Evolutionary conservation across 2,113 vertebrate species (phyloP).

Genomic region (Lynx canadensis): DNA sequence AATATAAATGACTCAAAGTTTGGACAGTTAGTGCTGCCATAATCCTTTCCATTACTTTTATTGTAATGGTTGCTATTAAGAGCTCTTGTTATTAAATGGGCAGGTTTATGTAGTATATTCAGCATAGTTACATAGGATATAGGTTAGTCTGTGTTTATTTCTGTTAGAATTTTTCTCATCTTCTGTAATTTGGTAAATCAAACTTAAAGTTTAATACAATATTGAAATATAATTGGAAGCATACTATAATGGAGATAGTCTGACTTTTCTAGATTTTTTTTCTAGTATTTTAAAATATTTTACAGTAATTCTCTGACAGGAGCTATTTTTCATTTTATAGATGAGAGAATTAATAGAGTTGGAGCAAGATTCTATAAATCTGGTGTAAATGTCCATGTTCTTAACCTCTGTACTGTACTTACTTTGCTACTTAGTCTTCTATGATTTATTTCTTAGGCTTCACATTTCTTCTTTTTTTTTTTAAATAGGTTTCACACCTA

Average conservation of each 20-base stretch:
- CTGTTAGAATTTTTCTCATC: not conserved
- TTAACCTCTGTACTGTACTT: not conserved
- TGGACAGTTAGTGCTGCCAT: not conserved
- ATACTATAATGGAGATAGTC: not conserved
- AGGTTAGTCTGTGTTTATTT: not conserved
- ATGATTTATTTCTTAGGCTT: not conserved
- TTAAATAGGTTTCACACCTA: not conserved
- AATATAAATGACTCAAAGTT: not conserved
- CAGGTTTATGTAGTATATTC: not conserved
- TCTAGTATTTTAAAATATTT: slow-evolving; percentile 14
- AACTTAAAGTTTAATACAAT: not conserved
- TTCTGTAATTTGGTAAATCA: not conserved
- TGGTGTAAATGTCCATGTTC: not conserved
- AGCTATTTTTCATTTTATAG: not conserved
- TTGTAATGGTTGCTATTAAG: not conserved
- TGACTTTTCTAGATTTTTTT: not conserved
- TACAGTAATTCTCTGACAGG: not conserved
- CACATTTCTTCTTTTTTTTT: not conserved
- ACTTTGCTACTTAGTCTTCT: not conserved
- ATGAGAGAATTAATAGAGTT: not conserved
- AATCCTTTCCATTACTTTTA: not conserved
- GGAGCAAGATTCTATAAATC: not conserved
- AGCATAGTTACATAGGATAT: not conserved
- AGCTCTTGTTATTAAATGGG: not conserved
- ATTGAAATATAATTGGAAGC: slow-evolving; percentile 11